A percentile compares a stretch with the other conserved stretches of the same genome.
Conservation (phyloP, 1,140 invertebrate species). For the Drosophila kepulauana region DNA sequence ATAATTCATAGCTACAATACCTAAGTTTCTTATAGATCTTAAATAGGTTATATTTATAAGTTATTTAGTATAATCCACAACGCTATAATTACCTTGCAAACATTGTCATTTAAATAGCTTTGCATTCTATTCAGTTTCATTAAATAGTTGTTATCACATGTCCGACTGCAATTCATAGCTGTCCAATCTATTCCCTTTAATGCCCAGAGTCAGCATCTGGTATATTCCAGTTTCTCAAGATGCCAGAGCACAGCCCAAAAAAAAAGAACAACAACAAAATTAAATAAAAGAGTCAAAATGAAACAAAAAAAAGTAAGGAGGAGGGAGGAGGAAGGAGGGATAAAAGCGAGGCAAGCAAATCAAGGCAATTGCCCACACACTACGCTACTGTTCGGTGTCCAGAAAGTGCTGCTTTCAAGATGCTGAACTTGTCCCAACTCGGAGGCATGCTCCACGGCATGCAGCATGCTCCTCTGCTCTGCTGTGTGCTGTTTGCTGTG, state of each 20-base stretch:
- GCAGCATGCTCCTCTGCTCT: slow-evolving; percentile 1
- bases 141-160: neutral
- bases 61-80: too few species aligned
- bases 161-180: too few species aligned
- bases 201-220: neutral
- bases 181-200: neutral
- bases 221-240: slow-evolving; percentile 19
- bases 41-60: too few species aligned
- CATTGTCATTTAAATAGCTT: too few species aligned
- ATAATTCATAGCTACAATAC: too few species aligned
- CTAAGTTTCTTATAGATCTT: too few species aligned
- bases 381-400: slow-evolving; percentile 46
- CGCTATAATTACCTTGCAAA: too few species aligned
- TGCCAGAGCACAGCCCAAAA: slow-evolving; percentile 6
- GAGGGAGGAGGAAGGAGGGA: neutral
- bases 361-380: slow-evolving; percentile 57
- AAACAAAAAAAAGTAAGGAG: slow-evolving; percentile 23
- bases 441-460: slow-evolving; percentile 4
- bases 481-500: neutral
- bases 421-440: slow-evolving; percentile 19
- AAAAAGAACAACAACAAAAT: slow-evolving; percentile 1
- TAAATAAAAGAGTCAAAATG: slow-evolving; percentile 2
- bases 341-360: slow-evolving; percentile 40
- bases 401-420: slow-evolving; percentile 30
- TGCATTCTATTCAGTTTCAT: too few species aligned